phyloP scores from a whole-genome alignment of 2,888 invertebrate genomes.

The Tetrapedia diversipes region DNA sequence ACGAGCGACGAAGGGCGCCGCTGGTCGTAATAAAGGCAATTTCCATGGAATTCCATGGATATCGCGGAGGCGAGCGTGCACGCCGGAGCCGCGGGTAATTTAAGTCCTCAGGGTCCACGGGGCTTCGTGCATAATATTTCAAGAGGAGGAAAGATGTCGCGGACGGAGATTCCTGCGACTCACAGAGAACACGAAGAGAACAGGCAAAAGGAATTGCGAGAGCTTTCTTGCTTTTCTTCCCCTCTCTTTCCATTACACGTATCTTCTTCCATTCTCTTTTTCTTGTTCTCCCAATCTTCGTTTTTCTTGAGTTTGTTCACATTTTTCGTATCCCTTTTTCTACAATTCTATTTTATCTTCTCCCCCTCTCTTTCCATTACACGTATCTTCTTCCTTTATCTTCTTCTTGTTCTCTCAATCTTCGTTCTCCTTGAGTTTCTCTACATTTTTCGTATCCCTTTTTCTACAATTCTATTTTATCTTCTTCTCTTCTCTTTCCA shows the following conservation, averaged over 20 bases:
- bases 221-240: slow-evolving; percentile 1
- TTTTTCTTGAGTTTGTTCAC: no score
- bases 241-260: background rate
- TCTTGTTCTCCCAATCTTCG: background rate
- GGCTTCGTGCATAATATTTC: slow-evolving; percentile 64
- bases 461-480: no score
- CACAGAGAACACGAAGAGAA: slow-evolving; percentile 11
- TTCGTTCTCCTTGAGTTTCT: no score
- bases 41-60: slow-evolving; percentile 39
- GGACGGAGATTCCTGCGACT: slow-evolving; percentile 27
- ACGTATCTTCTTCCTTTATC: no score
- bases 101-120: slow-evolving; percentile 45
- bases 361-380: no score
- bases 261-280: background rate
- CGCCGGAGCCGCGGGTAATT: slow-evolving; percentile 49
- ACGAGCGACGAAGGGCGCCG: background rate
- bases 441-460: no score
- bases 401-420: no score
- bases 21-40: slow-evolving; percentile 40
- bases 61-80: slow-evolving; percentile 27
- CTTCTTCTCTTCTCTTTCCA: no score
- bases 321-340: no score
- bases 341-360: no score
- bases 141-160: slow-evolving; percentile 54
- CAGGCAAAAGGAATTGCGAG: slow-evolving; percentile 7